Base-by-base conservation (phyloP, 2,113 vertebrate genomes). In the Rhadina sibilatrix region DNA sequence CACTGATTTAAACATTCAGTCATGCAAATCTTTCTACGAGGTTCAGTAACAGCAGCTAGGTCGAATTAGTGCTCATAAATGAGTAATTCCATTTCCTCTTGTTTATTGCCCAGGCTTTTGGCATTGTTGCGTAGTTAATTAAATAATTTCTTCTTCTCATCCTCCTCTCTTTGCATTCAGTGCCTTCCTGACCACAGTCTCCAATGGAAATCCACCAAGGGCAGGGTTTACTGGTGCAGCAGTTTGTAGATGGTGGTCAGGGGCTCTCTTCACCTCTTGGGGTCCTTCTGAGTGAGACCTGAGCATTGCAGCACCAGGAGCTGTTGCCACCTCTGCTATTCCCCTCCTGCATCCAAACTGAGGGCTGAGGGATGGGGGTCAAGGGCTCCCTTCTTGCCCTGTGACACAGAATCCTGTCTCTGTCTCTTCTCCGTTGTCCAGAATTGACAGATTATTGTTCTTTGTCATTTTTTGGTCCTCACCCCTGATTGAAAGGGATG, bases 11-110 rank as follows among this genome's bases (percentile, higher is more conserved):
- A 95, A 40, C 46, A 78, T 88, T 72, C 87, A 81, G 68, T 61
- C 75, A 87, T 77, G 88, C 83, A 95, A 49, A 83, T 96, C 59
- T 46, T 89, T 90, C 85, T 89, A 3, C 0, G 0, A 86, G 54
- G 63, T 50, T 90, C 93, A 86, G 54, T 89, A 92, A 86, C 35
- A 92, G 31, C 71, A 92, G 66, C 78, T 85, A 91, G 56, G 74
- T 89, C 77, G 91, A 94, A 95, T 87, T 89, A 91, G 49, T 75
- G 81, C 65, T 84, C 69, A 52, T 91, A 95, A 91, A 83, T 60
- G 31, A 85, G 70, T 93, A 85, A 91, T 93, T 93, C 84, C 60
- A 64, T 94, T 97, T 95, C 81, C 47, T 87, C 52, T 87, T 94
- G 69, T 91, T 95, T 91, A 93, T 91, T 85, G 64, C 60, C 52